Conservation (phyloP, 1,140 invertebrate species). For the Calosoma granatense region DNA sequence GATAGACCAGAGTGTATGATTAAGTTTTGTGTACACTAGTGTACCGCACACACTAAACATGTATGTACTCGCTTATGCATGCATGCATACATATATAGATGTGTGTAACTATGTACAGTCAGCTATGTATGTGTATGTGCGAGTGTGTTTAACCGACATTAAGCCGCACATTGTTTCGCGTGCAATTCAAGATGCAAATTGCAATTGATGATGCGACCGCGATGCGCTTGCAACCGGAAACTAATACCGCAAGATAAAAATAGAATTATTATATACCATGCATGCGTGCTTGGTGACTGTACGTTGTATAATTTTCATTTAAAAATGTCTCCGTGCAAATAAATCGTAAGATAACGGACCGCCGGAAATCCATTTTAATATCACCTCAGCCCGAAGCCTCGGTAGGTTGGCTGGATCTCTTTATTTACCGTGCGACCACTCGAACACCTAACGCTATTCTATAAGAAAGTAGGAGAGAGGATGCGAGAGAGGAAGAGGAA, state of each 20-base stretch:
- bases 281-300: background rate
- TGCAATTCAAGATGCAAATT: constrained; percentile 8
- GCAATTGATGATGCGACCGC: constrained; percentile 4
- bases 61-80: background rate
- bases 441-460: too few species aligned
- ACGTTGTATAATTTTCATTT: constrained; percentile 3
- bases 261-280: constrained; percentile 5
- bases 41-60: too few species aligned
- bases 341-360: background rate
- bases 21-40: too few species aligned
- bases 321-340: background rate
- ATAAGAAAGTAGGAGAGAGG: too few species aligned
- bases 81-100: background rate
- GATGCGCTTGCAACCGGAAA: background rate
- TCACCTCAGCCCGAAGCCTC: background rate
- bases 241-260: constrained; percentile 8
- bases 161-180: background rate
- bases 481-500: too few species aligned
- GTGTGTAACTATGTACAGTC: background rate
- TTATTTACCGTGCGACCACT: too few species aligned
- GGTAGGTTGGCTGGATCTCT: too few species aligned
- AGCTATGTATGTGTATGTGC: background rate
- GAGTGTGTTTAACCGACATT: background rate
- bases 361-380: constrained; percentile 3
- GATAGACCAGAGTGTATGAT: too few species aligned